Base-by-base conservation (phyloP, 2,797 vertebrate species). In the Microhierax caerulescens region DNA sequence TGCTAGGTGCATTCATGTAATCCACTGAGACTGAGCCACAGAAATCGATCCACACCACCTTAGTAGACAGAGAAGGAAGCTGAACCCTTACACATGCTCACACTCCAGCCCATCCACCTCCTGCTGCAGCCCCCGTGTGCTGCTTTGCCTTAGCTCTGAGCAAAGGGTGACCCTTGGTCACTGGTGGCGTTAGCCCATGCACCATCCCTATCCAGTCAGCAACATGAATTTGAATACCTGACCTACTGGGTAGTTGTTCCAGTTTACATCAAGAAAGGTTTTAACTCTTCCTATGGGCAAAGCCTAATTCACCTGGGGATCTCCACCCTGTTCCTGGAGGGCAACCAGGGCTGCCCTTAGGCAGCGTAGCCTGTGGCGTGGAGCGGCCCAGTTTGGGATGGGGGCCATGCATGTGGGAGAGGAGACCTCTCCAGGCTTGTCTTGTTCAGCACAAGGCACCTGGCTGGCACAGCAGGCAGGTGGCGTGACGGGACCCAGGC, bases 361-460 rank as follows among this genome's bases (percentile, higher is more conserved):
- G 56, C 28, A 45, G n/a, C n/a, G 10, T 0, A 0, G 43, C 32
- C 27, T 3, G 56, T 70, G 28, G 10, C 1, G 0, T 10, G 2
- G 47, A 36, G 16, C 3, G 0, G 2, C 36, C 12, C 8, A 4
- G 18, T 32, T 78, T 65, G 34, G 65, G 51, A 22, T 59, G 12
- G 2, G 20, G 43, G 28, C 50, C 20, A 0, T 7, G 34, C 2
- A 2, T 64, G 57, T 65, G 48, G 3, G 2, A 79, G 56, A 34
- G 36, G 19, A 83, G 25, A 53, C 19, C 3, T 45, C 74, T 60
- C 27, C 36, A 67, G 21, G 11, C 10, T 17, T 51, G 30, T 25
- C 30, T 85, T 51, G 17, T 61, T 18, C 30, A 63, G 64, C 30
- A 50, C 22, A 34, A 50, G 75, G 18, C 47, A 57, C 9, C 7